These are phyloP conservation scores for Eurytoma californica DNA, from an alignment of 2,888 invertebrate genomes.

Conservation along the genomic window DNA sequence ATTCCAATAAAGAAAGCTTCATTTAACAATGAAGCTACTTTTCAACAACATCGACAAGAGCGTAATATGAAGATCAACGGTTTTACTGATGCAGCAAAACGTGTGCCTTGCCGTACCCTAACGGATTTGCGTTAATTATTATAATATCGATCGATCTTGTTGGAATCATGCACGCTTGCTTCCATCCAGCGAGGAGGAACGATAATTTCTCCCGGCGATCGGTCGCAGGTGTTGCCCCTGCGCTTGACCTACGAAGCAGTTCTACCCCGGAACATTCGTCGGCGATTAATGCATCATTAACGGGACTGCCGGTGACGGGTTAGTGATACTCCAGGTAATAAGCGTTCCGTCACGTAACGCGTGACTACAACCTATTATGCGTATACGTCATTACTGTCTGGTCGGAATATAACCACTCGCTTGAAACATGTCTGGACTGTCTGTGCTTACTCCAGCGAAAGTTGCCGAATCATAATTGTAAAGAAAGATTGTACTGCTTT, in stretches of 20 bases:
- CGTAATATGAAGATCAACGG: too few species aligned
- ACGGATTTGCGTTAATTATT: slow-evolving; percentile 12
- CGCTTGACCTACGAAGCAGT: slow-evolving; percentile 20
- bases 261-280: slow-evolving; percentile 47
- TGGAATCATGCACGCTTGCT: slow-evolving; percentile 13
- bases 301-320: slow-evolving; percentile 64
- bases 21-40: too few species aligned
- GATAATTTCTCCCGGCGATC: slow-evolving; percentile 48
- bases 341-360: slow-evolving; percentile 35
- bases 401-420: slow-evolving; percentile 7
- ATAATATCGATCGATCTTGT: slow-evolving; percentile 28
- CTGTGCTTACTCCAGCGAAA: too few species aligned
- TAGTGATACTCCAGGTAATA: slow-evolving; percentile 60
- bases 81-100: too few species aligned
- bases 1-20: too few species aligned
- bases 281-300: slow-evolving; percentile 66
- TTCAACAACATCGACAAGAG: too few species aligned
- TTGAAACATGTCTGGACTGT: background rate
- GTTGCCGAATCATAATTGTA: too few species aligned
- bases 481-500: too few species aligned
- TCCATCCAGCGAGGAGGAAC: slow-evolving; percentile 4
- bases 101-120: too few species aligned
- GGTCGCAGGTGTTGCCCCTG: slow-evolving; percentile 41
- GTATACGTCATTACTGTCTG: slow-evolving; percentile 32
- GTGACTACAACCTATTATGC: slow-evolving; percentile 29